A percentile compares a stretch with the other conserved stretches of the same genome.
These are phyloP conservation scores for Poecile montanus DNA, from an alignment of 2,797 vertebrate species.

Conservation along the genomic window DNA sequence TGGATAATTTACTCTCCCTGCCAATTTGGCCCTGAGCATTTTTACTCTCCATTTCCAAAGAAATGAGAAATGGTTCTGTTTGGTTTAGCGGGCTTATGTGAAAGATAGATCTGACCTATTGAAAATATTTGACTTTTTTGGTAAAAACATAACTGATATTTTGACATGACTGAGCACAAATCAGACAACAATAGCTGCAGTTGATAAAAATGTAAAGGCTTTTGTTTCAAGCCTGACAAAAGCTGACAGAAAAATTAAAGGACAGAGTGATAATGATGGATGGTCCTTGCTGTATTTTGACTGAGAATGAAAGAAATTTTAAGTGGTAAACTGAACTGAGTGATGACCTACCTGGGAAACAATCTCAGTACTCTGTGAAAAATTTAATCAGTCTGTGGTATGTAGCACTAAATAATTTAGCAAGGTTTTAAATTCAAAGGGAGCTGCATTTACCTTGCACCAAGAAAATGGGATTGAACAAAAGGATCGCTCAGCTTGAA, in stretches of 20 bases:
- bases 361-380: conserved; percentile 59
- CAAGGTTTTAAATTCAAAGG: conserved; percentile 61
- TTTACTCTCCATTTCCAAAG: conserved; percentile 39
- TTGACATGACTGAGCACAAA: conserved; percentile 53
- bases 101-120: conserved; percentile 62
- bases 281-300: conserved; percentile 46
- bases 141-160: conserved; percentile 4
- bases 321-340: conserved; percentile 58
- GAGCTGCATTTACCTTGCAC: conserved; percentile 37
- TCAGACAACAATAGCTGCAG: conserved; percentile 36
- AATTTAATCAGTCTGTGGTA: conserved; percentile 65
- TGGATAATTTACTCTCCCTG: conserved; percentile 40
- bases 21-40: conserved; percentile 32
- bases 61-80: conserved; percentile 57
- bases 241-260: conserved; percentile 61
- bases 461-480: background rate
- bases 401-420: conserved; percentile 62
- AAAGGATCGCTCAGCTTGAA: conserved; percentile 42
- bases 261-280: conserved; percentile 54
- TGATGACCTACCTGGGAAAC: conserved; percentile 70
- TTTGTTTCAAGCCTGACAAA: conserved; percentile 66
- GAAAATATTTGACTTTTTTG: conserved; percentile 53
- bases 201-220: conserved; percentile 62
- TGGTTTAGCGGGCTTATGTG: background rate
- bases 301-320: conserved; percentile 45